Evolutionary conservation across 2,888 invertebrate genomes (phyloP).

Genomic region (Escarpia spicata): DNA sequence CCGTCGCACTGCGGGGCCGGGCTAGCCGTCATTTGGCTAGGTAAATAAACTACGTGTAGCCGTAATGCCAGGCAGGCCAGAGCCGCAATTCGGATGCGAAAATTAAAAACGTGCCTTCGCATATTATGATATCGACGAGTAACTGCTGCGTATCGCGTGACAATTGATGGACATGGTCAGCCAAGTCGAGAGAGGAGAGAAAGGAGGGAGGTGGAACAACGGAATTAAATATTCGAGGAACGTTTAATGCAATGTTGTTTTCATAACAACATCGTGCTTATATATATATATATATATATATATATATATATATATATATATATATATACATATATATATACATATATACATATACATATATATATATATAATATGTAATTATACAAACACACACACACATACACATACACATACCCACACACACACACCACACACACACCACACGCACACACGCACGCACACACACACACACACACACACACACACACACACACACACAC

Average conservation of each 20-base stretch:
- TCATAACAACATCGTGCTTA: not conserved
- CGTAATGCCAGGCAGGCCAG: not conserved
- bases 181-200: not conserved
- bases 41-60: not conserved
- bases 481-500: too few relatives aligned
- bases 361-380: not conserved
- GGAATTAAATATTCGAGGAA: not conserved
- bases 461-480: too few relatives aligned
- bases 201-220: not conserved
- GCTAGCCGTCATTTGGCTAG: not conserved
- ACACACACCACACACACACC: too few relatives aligned
- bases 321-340: not conserved
- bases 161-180: not conserved
- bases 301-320: not conserved
- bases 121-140: not conserved
- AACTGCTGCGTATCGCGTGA: not conserved
- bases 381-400: not conserved
- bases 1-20: not conserved
- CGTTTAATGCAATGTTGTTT: not conserved
- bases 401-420: too few relatives aligned
- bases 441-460: too few relatives aligned
- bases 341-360: not conserved
- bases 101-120: constrained; percentile 16
- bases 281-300: not conserved
- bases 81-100: not conserved